A percentile compares a stretch with the other conserved stretches of the same genome.
Conservation (phyloP, 2,797 vertebrate genomes). For the Phoebastria nigripes region DNA sequence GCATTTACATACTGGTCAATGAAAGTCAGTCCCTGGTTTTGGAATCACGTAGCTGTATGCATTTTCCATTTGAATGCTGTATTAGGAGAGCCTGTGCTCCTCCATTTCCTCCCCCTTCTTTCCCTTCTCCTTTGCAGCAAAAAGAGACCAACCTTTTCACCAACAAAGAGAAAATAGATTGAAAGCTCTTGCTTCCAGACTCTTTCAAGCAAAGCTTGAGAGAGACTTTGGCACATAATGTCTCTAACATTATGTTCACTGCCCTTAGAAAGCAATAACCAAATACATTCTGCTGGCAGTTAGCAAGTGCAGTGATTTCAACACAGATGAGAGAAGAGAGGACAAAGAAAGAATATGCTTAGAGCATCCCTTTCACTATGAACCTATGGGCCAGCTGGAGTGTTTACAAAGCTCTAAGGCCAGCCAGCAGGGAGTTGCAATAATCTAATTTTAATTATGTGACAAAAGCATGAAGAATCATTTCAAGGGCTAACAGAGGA, state of each 20-base stretch:
- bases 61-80: constrained; percentile 5
- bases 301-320: constrained; percentile 61
- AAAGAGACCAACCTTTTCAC: neutral
- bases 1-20: neutral
- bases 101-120: neutral
- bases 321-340: constrained; percentile 54
- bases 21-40: neutral
- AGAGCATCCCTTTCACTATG: constrained; percentile 67
- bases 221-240: constrained; percentile 45
- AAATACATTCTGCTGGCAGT: constrained; percentile 64
- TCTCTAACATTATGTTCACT: constrained; percentile 51
- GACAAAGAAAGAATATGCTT: constrained; percentile 62
- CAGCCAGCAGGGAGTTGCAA: constrained; percentile 74
- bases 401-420: constrained; percentile 72
- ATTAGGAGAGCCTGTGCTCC: neutral
- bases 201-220: constrained; percentile 50
- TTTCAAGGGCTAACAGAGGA: constrained; percentile 75
- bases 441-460: constrained; percentile 83
- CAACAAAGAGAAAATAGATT: constrained; percentile 30
- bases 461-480: constrained; percentile 79
- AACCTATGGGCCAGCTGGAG: constrained; percentile 74
- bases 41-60: neutral
- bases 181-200: constrained; percentile 19
- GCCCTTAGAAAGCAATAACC: constrained; percentile 70
- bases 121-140: constrained; percentile 22